Base-by-base conservation (phyloP, 2,113 vertebrate species). In the Circaetus gallicus region DNA sequence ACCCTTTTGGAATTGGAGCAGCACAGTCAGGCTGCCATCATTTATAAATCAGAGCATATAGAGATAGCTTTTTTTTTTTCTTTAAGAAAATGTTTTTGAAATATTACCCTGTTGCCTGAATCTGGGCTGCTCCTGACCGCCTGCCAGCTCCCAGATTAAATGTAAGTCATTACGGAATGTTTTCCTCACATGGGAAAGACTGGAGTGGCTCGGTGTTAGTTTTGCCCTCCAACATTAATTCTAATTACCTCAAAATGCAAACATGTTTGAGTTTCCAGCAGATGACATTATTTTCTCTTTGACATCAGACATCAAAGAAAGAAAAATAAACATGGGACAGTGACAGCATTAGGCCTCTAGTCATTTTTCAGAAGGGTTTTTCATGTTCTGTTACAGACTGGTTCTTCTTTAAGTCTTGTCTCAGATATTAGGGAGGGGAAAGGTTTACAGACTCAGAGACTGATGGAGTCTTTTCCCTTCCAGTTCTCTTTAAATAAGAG, bases 231-330 rank as follows among this genome's bases (percentile, higher is more conserved):
- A 63, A 98, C 98, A 98, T 98, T 98, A 98, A 98, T 98, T 98
- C 97, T 98, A 98, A 98, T 98, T 98, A 98, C 97, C 97, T 98
- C 97, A 98, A 98, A 98, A 98, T 95, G 96, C 98, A 98, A 98
- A 97, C 98, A 98, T 89, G 76, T 92, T 98, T 95, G 96, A 96
- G 90, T 98, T 98, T 97, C 97, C 97, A 98, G 95, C 96, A 98
- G 98, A 98, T 98, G 96, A 98, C 96, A 98, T 98, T 97, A 98
- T 98, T 98, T 98, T 98, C 96, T 98, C 94, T 97, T 97, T 98
- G 94, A 98, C 97, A 98, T 97, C 97, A 97, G 97, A 98, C 98
- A 98, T 98, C 97, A 98, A 98, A 98, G 98, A 91, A 97, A 98
- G 95, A 97, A 98, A 98, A 98, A 97, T 98, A 98, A 98, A 98